Conservation (phyloP, 2,113 vertebrate genomes). For the Xenopus borealis region DNA sequence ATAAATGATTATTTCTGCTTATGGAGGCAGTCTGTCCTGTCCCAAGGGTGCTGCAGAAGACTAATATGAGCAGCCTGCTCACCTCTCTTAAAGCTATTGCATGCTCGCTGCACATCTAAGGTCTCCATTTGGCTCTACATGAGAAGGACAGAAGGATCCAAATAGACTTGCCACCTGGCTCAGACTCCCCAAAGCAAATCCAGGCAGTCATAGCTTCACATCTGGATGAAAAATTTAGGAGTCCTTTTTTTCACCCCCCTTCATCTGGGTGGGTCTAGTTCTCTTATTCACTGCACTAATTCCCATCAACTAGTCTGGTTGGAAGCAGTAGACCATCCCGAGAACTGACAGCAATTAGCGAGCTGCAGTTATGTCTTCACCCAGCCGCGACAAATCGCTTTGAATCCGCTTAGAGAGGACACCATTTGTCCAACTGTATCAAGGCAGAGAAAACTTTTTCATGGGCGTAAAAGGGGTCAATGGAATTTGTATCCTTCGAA, state of each 20-base stretch:
- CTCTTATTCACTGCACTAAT: neutral
- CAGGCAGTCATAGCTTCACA: conserved; percentile 17
- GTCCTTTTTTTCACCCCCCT: too few species aligned
- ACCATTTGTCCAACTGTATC: neutral
- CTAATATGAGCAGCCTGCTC: too few species aligned
- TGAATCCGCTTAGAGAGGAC: neutral
- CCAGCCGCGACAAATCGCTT: neutral
- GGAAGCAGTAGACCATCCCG: neutral
- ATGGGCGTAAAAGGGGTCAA: too few species aligned
- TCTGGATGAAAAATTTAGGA: neutral
- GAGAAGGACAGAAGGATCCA: conserved; percentile 16
- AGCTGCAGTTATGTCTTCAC: neutral
- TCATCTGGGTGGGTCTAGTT: conserved; percentile 13
- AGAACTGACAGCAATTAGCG: neutral
- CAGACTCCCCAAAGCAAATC: neutral
- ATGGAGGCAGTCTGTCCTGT: too few species aligned
- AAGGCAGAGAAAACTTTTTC: too few species aligned
- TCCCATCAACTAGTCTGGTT: conserved; percentile 9
- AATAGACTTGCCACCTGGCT: conserved; percentile 37
- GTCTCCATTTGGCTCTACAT: conserved; percentile 28
- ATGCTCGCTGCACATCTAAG: conserved; percentile 31
- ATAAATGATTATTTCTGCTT: too few species aligned
- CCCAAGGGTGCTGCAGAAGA: too few species aligned
- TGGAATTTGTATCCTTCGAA: too few species aligned
- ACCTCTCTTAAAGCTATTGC: conserved; percentile 1